Conservation (phyloP, 30 jellyfish, hydroid and myxozoan species). For the Aurelia sp. region DNA sequence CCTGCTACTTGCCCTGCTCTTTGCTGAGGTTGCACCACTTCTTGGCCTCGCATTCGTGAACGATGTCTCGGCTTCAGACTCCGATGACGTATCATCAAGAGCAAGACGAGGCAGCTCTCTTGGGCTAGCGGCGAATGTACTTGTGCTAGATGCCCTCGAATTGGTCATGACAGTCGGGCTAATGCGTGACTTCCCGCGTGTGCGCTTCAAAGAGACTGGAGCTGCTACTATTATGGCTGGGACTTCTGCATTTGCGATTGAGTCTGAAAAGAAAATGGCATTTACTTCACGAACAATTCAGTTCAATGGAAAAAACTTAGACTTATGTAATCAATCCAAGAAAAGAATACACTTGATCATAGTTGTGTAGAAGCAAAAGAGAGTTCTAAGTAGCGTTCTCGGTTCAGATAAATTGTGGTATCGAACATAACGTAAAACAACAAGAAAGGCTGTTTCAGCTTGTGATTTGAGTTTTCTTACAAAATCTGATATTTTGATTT, state of each 20-base stretch:
- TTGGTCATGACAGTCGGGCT: slow-evolving; percentile 3
- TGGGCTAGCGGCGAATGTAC: slow-evolving; percentile 6
- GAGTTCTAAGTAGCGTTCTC: no score
- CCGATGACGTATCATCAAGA: slow-evolving; percentile 56
- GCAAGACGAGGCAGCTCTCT: slow-evolving; percentile 72
- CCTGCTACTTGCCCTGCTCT: neutral
- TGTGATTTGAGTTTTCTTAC: no score
- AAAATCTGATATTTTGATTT: no score
- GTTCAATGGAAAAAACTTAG: no score
- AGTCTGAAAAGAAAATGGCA: slow-evolving; percentile 1
- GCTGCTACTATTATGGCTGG: slow-evolving; percentile 33
- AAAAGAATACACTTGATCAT: neutral
- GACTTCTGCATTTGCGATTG: slow-evolving; percentile 27
- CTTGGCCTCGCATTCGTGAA: slow-evolving; percentile 25
- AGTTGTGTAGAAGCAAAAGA: neutral
- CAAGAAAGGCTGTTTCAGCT: no score
- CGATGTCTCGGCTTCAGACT: slow-evolving; percentile 63
- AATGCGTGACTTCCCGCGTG: slow-evolving; percentile 21
- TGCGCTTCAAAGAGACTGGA: slow-evolving; percentile 25
- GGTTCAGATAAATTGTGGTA: no score
- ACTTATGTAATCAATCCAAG: no score
- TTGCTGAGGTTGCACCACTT: slow-evolving; percentile 14
- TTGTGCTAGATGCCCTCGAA: slow-evolving; percentile 36
- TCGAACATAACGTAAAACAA: no score
- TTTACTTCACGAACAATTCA: neutral